phyloP scores from a whole-genome alignment of 2,888 invertebrate genomes.

The Agonopterix alstromeriana region DNA sequence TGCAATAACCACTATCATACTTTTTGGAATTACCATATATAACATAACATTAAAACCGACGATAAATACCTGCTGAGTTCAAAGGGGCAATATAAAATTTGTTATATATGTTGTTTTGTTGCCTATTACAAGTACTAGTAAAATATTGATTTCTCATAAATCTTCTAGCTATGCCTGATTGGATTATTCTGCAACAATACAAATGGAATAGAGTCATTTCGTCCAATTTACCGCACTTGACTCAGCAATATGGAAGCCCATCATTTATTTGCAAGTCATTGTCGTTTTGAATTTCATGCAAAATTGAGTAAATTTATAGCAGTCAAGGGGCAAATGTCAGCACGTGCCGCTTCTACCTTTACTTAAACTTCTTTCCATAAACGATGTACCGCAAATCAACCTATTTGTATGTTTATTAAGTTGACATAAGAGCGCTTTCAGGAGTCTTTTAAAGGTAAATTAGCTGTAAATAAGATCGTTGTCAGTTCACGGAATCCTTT shows the following conservation, averaged over 20 bases:
- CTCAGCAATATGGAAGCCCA: constrained; percentile 1
- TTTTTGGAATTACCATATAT: not conserved
- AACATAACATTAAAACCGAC: not conserved
- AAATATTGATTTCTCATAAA: too few relatives aligned
- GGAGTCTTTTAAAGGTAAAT: not conserved
- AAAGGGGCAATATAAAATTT: too few relatives aligned
- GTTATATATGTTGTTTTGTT: too few relatives aligned
- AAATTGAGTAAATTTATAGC: constrained; percentile 22
- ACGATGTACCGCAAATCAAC: too few relatives aligned
- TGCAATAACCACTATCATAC: too few relatives aligned
- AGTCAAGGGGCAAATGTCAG: constrained; percentile 26
- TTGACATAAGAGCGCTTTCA: too few relatives aligned
- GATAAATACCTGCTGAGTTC: too few relatives aligned
- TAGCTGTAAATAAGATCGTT: constrained; percentile 26
- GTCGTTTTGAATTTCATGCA: constrained; percentile 14
- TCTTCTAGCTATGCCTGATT: not conserved
- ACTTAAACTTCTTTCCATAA: constrained; percentile 1
- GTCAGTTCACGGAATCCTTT: constrained; percentile 43
- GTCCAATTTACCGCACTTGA: not conserved
- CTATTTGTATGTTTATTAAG: too few relatives aligned
- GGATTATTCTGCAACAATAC: not conserved
- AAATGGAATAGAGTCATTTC: not conserved
- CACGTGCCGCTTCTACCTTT: constrained; percentile 24
- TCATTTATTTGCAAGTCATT: not conserved
- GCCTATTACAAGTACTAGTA: too few relatives aligned